Conservation (phyloP, 2,888 invertebrate species). For the Drosophila mettleri region DNA sequence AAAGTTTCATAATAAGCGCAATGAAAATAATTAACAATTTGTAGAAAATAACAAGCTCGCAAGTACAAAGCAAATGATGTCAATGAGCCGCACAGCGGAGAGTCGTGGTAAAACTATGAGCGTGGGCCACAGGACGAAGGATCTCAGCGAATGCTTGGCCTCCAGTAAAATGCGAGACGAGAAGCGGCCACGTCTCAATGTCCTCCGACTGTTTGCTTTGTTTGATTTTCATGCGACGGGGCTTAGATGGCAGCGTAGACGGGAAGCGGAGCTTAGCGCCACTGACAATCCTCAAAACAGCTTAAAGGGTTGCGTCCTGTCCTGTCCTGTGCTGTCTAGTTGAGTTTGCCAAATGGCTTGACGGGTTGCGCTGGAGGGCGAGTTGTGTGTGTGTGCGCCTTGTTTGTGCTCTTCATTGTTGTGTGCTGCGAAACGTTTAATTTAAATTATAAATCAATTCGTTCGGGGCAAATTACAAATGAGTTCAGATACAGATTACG, state of each 20-base stretch:
- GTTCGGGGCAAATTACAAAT: conserved; percentile 31
- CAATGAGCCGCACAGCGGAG: conserved; percentile 51
- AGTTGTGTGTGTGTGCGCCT: conserved; percentile 10
- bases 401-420: conserved; percentile 28
- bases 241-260: not conserved
- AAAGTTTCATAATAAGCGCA: conserved; percentile 76
- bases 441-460: conserved; percentile 71
- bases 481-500: conserved; percentile 1
- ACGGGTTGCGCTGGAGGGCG: not conserved
- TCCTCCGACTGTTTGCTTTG: conserved; percentile 43
- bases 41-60: conserved; percentile 65
- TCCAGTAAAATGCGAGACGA: conserved; percentile 22
- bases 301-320: conserved; percentile 56
- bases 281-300: conserved; percentile 36
- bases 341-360: conserved; percentile 44
- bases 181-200: conserved; percentile 30
- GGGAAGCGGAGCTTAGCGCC: not conserved
- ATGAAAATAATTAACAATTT: conserved; percentile 80
- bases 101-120: conserved; percentile 38
- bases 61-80: conserved; percentile 63
- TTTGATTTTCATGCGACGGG: conserved; percentile 30
- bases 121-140: conserved; percentile 8
- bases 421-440: conserved; percentile 50
- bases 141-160: conserved; percentile 17
- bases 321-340: conserved; percentile 1